Base-by-base conservation (phyloP, 2,113 vertebrate genomes). In the Podocnemis expansa region DNA sequence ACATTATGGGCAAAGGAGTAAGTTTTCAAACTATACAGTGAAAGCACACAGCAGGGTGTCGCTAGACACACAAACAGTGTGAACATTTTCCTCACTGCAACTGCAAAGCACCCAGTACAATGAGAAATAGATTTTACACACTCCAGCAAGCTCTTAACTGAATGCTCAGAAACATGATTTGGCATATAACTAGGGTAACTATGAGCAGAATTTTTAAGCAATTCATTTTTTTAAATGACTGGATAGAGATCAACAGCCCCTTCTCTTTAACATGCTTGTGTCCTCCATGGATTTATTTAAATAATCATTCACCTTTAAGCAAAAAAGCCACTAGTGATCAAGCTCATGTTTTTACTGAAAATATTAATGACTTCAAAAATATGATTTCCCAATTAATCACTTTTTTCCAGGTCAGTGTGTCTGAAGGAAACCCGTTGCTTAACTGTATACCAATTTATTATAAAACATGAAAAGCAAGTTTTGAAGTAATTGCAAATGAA, bases 401-500 rank as follows among this genome's bases (percentile, higher is more conserved):
- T 47, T 47, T 47, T 47, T 47, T 47, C 47, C 47, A 47, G 47
- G 10, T 47, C 7, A 47, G 10, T 47, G 47, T 47, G 47, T 47
- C 10, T 85, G 49, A 76, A 80, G 75, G 85, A 43, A 89, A 3
- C 12, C 47, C n/a, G 67, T 1, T 12, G 1, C 55, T 75, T 82
- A 85, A 34, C 73, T 89, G 58, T 19, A 60, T 45, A 41, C 5
- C 60, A 76, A 45, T 63, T 89, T 84, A 34, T 84, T 52, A 78
- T 58, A n/a, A 31, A 83, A 11, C 45, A 70, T n/a, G 70, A n/a
- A 91, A 84, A 21, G 38, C 24, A 89, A 47, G 43, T 0, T 87
- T 38, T 73, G 41, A 17, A 55, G 67, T 60, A 10, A 95, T 63
- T 85, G 16, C 78, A 87, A 96, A 91, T n/a, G 12, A 45, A 29